These are phyloP conservation scores for Corynorhinus townsendii DNA, from an alignment of 2,113 vertebrate genomes.

Conservation along the genomic window DNA sequence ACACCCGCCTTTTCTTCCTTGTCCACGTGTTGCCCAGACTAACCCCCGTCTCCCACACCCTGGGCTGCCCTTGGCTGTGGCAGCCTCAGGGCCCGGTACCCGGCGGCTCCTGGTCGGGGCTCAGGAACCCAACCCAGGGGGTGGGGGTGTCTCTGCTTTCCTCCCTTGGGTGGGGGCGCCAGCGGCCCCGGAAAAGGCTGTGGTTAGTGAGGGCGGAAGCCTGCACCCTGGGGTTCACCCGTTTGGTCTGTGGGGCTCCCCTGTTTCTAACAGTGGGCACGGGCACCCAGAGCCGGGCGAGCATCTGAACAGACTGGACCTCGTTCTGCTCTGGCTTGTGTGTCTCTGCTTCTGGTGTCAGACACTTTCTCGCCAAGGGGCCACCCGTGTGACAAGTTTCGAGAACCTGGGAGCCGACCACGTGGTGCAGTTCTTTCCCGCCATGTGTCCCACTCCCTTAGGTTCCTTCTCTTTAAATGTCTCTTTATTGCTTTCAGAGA, in stretches of 20 bases:
- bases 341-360: background rate
- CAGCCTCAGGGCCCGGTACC: background rate
- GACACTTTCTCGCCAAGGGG: background rate
- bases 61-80: background rate
- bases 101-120: background rate
- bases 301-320: background rate
- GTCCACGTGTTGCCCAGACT: background rate
- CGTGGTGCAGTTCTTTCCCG: background rate
- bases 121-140: fast-evolving
- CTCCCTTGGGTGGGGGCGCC: fast-evolving
- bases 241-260: no score
- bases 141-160: background rate
- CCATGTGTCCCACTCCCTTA: background rate
- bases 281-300: fast-evolving
- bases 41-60: background rate
- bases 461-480: no score
- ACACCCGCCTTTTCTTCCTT: background rate
- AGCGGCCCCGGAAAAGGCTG: no score
- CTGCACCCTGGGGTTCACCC: fast-evolving
- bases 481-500: no score
- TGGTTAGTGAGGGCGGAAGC: fast-evolving
- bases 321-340: background rate
- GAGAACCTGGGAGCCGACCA: no score
- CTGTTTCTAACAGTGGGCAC: fast-evolving
- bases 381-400: background rate